Percentiles rank a stretch among this genome's conserved stretches.
Evolutionary conservation across 2,797 vertebrate genomes (phyloP).

Genomic region (Acanthiza pusilla): DNA sequence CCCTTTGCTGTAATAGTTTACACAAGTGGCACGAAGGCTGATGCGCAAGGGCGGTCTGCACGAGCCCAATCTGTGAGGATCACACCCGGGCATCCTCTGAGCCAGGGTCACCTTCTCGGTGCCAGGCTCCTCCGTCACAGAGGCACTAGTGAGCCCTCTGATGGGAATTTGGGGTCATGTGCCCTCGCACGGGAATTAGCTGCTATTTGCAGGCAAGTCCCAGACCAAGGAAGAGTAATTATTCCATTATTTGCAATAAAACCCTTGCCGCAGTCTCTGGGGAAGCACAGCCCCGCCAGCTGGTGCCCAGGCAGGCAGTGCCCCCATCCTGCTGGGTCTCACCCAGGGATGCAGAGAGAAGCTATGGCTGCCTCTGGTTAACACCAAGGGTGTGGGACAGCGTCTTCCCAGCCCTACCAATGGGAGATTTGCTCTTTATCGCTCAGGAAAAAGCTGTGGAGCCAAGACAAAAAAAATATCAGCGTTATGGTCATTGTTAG

Average conservation of each 20-base stretch:
- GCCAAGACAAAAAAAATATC: not conserved
- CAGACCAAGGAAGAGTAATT: not conserved
- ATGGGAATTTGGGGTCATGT: not conserved
- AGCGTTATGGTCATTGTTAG: not conserved
- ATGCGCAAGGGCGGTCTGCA: not conserved
- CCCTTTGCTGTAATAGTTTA: slow-evolving; percentile 65
- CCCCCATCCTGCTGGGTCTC: not conserved
- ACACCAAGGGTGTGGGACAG: not conserved
- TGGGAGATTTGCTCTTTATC: not conserved
- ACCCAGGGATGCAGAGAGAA: not conserved
- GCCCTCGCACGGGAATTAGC: not conserved
- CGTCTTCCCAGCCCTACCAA: not conserved
- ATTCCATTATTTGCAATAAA: not conserved
- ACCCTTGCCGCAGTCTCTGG: fast-evolving
- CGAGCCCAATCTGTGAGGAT: fast-evolving
- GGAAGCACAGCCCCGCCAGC: not conserved
- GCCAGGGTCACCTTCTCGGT: fast-evolving
- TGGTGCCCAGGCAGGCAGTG: fast-evolving
- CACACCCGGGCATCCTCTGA: fast-evolving
- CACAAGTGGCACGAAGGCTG: slow-evolving; percentile 50
- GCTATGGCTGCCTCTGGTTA: not conserved
- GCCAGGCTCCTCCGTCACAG: not conserved
- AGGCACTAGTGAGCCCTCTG: fast-evolving
- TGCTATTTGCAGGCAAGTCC: fast-evolving
- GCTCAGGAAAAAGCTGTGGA: fast-evolving